Percentiles rank a stretch among this genome's conserved stretches.
These are phyloP conservation scores for Merluccius polli DNA, from an alignment of 2,797 vertebrate species.

Conservation along the genomic window DNA sequence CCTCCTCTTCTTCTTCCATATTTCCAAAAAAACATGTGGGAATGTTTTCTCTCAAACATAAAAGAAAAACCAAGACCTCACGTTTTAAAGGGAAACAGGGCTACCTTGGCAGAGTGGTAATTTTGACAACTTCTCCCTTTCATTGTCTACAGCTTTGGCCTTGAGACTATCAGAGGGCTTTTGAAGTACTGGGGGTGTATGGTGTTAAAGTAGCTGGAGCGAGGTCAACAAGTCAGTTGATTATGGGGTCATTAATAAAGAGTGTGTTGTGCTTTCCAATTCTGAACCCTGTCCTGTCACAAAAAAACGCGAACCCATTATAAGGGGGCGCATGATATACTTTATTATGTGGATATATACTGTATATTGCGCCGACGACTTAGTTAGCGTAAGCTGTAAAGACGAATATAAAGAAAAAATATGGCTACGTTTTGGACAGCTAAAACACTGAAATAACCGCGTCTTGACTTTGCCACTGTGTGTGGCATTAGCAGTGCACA, in stretches of 20 bases:
- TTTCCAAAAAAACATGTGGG: conserved; percentile 78
- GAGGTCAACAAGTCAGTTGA: conserved; percentile 62
- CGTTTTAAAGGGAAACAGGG: conserved; percentile 69
- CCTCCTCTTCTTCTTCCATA: too few relatives aligned
- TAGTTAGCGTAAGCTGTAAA: too few relatives aligned
- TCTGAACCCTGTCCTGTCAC: conserved; percentile 34
- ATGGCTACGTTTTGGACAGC: too few relatives aligned
- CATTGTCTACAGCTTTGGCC: conserved; percentile 70
- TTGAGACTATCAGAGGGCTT: conserved; percentile 63
- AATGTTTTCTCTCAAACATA: conserved; percentile 84
- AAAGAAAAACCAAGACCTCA: conserved; percentile 72
- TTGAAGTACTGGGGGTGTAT: conserved; percentile 57
- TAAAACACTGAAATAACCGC: too few relatives aligned
- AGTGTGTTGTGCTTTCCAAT: conserved; percentile 48
- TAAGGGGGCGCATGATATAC: not conserved
- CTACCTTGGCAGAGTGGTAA: conserved; percentile 73
- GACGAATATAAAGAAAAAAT: too few relatives aligned
- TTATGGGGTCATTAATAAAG: conserved; percentile 61
- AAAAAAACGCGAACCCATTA: conserved; percentile 25
- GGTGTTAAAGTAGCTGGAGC: conserved; percentile 46
- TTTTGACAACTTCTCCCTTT: conserved; percentile 74
- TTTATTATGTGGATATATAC: too few relatives aligned
- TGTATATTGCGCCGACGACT: too few relatives aligned
- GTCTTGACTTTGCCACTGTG: too few relatives aligned
- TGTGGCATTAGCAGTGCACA: too few relatives aligned